A percentile compares a stretch with the other conserved stretches of the same genome.
Evolutionary conservation across 2,113 vertebrate genomes (phyloP).

Genomic region (Crotophaga sulcirostris): DNA sequence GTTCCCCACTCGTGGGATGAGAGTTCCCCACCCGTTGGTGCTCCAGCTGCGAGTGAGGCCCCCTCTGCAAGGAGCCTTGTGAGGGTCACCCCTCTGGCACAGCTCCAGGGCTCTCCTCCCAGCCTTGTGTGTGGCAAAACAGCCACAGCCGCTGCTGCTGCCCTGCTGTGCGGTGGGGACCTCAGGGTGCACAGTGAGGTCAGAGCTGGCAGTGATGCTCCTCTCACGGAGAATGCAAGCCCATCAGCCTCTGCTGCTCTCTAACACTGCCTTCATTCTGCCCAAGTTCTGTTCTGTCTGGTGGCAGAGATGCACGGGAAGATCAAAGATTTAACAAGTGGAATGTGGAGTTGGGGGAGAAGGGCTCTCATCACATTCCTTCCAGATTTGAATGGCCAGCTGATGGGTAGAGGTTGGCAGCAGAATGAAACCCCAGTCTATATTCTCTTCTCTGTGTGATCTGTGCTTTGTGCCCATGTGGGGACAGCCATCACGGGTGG

Average conservation of each 20-base stretch:
- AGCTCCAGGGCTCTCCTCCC: neutral
- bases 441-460: fast-evolving
- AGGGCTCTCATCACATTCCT: neutral
- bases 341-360: neutral
- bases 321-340: neutral
- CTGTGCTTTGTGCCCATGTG: neutral
- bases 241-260: neutral
- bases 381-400: neutral
- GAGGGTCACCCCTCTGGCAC: neutral
- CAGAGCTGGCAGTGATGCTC: neutral
- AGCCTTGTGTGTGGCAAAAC: neutral
- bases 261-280: neutral
- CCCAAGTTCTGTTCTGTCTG: neutral
- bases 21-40: neutral
- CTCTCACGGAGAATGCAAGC: neutral
- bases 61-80: neutral
- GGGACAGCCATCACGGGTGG: neutral
- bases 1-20: neutral
- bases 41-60: neutral
- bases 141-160: neutral
- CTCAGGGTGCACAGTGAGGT: neutral
- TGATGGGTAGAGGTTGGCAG: neutral
- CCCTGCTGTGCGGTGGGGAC: neutral
- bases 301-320: neutral
- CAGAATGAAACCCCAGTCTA: neutral